Evolutionary conservation across 1,140 invertebrate genomes (phyloP).

Genomic region (Apis mellifera): Amel_HAv3.1 CM009939.2:2851001-2851500

Average conservation of each 20-base stretch:
- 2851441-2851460: not conserved
- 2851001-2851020: not conserved
- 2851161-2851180: no score
- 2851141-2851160: not conserved
- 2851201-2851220: not conserved
- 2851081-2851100: no score
- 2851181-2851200: no score
- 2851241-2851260: not conserved
- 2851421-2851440: not conserved
- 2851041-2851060: no score
- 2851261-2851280: not conserved
- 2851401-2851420: not conserved
- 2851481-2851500: not conserved
- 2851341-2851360: constrained; percentile 1
- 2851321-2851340: not conserved
- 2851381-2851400: not conserved
- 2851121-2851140: not conserved
- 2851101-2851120: not conserved
- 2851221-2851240: not conserved
- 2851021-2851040: no score
- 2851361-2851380: constrained; percentile 27
- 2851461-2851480: not conserved
- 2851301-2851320: not conserved
- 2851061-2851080: not conserved
- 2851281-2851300: not conserved